Percentiles rank a stretch among this genome's conserved stretches.
These are phyloP conservation scores for Tinamus guttatus DNA, from an alignment of 2,113 vertebrate species.

Conservation along the genomic window DNA sequence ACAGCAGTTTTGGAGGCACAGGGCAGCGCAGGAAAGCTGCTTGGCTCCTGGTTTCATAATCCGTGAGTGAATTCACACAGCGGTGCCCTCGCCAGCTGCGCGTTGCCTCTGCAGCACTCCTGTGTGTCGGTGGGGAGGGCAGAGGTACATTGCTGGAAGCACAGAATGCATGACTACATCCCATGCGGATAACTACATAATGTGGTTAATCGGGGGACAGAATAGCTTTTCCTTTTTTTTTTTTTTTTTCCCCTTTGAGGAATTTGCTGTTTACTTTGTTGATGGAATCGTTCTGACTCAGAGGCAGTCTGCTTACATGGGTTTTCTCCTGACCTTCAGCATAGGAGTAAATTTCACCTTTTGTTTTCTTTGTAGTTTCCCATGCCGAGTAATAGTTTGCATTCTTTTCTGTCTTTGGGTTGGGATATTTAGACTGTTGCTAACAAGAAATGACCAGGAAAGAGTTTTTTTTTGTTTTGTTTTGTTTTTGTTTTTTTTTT, in stretches of 20 bases:
- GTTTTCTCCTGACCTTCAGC: constrained; percentile 1
- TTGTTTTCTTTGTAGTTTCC: constrained; percentile 46
- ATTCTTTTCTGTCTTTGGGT: constrained; percentile 43
- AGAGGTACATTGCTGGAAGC: neutral
- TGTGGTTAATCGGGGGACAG: neutral
- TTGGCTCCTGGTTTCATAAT: neutral
- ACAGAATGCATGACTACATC: constrained; percentile 17
- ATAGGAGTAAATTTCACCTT: constrained; percentile 39
- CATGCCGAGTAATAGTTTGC: constrained; percentile 8
- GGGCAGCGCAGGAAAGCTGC: neutral
- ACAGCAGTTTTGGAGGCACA: neutral
- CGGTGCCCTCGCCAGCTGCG: neutral
- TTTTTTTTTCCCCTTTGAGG: neutral
- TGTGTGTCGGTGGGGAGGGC: neutral
- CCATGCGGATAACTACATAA: neutral
- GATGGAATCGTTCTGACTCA: constrained; percentile 28
- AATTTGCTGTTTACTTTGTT: constrained; percentile 56
- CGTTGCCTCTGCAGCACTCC: neutral
- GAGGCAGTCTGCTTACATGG: neutral
- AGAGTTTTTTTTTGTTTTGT: neutral
- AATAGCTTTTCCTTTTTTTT: neutral
- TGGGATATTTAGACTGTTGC: constrained; percentile 3
- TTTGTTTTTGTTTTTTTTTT: too few relatives aligned
- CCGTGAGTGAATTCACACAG: accelerated
- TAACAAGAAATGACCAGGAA: constrained; percentile 62